Conservation (phyloP, 2,113 vertebrate genomes). For the Hemicordylus capensis region DNA sequence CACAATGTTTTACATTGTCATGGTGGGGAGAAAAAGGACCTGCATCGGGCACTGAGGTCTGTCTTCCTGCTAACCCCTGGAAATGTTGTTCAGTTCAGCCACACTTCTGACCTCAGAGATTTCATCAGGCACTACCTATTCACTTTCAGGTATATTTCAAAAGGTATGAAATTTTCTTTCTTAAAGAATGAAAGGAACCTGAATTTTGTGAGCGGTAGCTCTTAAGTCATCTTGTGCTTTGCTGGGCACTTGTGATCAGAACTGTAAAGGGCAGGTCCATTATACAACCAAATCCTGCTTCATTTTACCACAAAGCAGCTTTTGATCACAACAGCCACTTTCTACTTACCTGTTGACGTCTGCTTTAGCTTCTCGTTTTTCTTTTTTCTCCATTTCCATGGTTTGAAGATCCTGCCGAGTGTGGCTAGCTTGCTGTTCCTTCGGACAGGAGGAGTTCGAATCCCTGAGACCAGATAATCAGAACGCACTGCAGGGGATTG, state of each 20-base stretch:
- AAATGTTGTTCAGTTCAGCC: neutral
- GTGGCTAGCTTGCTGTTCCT: constrained; percentile 95
- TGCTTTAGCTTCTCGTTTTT: constrained; percentile 95
- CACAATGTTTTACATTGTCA: neutral
- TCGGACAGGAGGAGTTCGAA: constrained; percentile 90
- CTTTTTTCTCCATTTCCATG: constrained; percentile 99
- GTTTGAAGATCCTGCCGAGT: constrained; percentile 96
- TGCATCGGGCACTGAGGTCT: too few relatives aligned
- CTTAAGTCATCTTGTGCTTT: neutral
- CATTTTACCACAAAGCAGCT: neutral
- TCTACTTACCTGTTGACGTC: constrained; percentile 81
- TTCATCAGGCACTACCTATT: neutral
- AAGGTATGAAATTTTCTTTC: neutral
- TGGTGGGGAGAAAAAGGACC: neutral
- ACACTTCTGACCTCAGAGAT: neutral
- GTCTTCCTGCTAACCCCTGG: neutral
- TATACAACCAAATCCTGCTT: accelerated
- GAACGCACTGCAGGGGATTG: constrained; percentile 85
- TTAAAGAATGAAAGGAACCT: neutral
- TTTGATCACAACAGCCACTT: neutral
- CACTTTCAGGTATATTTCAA: neutral
- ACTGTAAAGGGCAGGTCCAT: neutral
- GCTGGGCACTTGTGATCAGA: neutral
- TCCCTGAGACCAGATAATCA: constrained; percentile 90
- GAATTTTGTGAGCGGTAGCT: neutral